Conservation (phyloP, 2,888 invertebrate genomes). For the Patella pellucida region DNA sequence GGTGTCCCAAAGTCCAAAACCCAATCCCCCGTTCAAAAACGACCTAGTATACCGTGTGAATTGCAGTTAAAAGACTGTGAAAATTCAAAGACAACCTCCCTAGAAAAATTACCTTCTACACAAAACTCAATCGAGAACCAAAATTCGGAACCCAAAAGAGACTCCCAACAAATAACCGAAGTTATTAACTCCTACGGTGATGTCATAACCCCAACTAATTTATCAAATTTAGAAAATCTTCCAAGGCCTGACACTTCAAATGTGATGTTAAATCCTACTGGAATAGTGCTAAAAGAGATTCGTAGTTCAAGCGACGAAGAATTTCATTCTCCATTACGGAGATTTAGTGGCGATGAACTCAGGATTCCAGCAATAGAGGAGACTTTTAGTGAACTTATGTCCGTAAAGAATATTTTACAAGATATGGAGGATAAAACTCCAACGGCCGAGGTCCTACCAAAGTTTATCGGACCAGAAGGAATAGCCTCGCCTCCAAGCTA, state of each 20-base stretch:
- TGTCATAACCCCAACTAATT: not conserved
- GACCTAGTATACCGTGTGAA: slow-evolving; percentile 20
- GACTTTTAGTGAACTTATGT: slow-evolving; percentile 37
- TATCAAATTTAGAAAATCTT: not conserved
- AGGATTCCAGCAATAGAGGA: slow-evolving; percentile 39
- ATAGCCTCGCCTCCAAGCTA: slow-evolving; percentile 16
- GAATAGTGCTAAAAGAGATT: not conserved
- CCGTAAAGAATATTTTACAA: slow-evolving; percentile 40
- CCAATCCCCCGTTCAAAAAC: slow-evolving; percentile 5
- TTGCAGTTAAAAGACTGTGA: not conserved
- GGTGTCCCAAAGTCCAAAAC: not conserved
- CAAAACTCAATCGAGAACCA: not conserved
- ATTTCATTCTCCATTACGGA: not conserved
- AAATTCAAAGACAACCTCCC: not conserved
- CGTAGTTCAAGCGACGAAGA: not conserved
- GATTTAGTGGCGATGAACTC: not conserved
- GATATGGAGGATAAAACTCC: slow-evolving; percentile 46
- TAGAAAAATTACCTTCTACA: no score
- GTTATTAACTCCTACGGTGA: not conserved
- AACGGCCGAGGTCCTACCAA: slow-evolving; percentile 35
- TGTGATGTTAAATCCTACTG: not conserved
- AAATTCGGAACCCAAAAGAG: not conserved
- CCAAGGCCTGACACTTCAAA: not conserved
- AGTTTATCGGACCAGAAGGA: slow-evolving; percentile 16
- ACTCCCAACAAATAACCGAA: not conserved